Evolutionary conservation across 2,888 invertebrate genomes (phyloP), one percentile per base, ranked within the genome.

Genomic region (Ectropis crepuscularia): DNA sequence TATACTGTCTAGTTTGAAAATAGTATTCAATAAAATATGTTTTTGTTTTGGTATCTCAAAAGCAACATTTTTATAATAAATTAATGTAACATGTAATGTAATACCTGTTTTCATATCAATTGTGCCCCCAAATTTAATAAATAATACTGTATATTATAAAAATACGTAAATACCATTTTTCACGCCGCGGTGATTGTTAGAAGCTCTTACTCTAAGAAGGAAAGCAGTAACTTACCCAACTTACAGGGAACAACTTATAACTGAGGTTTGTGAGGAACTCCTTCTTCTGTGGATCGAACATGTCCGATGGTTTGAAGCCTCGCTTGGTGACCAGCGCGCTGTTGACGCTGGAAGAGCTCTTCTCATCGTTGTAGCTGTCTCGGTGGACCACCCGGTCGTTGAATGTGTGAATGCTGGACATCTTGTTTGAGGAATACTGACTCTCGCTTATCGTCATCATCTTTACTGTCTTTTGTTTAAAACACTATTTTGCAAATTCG

Each of bases 261-360:
- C 97, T 97, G 83, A 98, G 94, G 81, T 95, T 95, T 55, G 96
- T 95, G 73, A 98, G 94, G 87, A 97, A 96, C 79, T 95, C 95
- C 83, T 95, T 95, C 89, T 97, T 97, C 74, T 93, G 93, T 0
- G 97, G 97, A 88, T 98, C 97, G 81, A 95, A 95, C 86, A 95
- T 94, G 88, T 98, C 97, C 2, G 97, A 97, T 0, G 97, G 97
- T 79, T 96, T 97, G 88, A 96, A 97, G 42, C 97, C 97, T 39
- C 97, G 94, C 70, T 94, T 94, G 57, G 94, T 95, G 79, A 96
- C 94, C 67, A 96, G 93, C 11, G 95, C 93, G 80, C 95, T 95
- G 83, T 92, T 93, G 57, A 91, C 84, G 28, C 90, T 90, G 11
- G 91, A 89, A 0, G 93, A 93, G 65, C 91, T 92, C 72, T 92